Base-by-base conservation (phyloP, 2,888 invertebrate species). In the Syrista parreyssii region DNA sequence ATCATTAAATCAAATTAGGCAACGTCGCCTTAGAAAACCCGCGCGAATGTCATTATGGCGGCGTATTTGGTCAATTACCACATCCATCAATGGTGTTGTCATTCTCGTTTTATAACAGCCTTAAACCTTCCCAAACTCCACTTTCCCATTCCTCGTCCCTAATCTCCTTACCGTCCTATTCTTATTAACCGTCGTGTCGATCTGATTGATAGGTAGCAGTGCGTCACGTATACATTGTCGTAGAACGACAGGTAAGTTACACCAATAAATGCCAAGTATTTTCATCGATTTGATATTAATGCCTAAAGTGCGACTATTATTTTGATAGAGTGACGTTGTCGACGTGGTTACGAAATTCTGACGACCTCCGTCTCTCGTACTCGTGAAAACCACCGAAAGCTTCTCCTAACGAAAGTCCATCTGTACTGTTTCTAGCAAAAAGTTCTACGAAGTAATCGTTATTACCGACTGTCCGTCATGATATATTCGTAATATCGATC, bases 31-130 rank as follows among this genome's bases (percentile, higher is more conserved):
- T 15, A 30, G 9, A 11, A 71, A 33, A 12, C 12, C 32, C 11
- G 31, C 71, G 71, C 32, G 71, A 69, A 69, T 69, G 69, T 69
- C 69, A 33, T 71, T 71, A 32, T 31, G 33, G 71, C 31, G 31
- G 23, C 2, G 71, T 71, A 71, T 71, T 71, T 71, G 31, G 71
- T 33, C 31, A 71, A 71, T 71, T 71, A 71, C 31, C 32, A 31
- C 71, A 71, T 71, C 71, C 12, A 71, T 71, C 71, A 71, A 71
- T 33, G 71, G 71, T 71, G 71, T 71, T 71, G 71, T 31, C 71
- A 71, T 15, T 15, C 71, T 31, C 71, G 12, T 33, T 71, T 33
- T 71, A 71, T 33, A 71, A 71, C 71, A 12, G 71, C 55, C 55
- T 55, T 55, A 55, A 55, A 23, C 55, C 55, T 55, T 55, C 2